Conservation (phyloP, 2,113 vertebrate species). For the Pogona vitticeps region DNA sequence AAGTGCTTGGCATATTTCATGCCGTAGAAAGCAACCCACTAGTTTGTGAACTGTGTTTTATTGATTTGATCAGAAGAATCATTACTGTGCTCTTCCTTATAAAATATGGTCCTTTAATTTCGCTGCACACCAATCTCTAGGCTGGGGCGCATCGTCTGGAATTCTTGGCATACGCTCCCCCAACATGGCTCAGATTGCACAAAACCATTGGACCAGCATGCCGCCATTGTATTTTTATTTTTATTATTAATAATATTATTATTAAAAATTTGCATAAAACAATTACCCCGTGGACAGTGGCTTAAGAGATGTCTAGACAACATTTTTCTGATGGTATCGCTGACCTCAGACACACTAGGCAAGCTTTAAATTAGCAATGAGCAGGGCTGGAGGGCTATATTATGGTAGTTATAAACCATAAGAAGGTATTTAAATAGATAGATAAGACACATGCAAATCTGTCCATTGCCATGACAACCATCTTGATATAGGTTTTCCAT, state of each 20-base stretch:
- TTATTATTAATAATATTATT: background rate
- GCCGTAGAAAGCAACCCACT: background rate
- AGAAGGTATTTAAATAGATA: slow-evolving; percentile 96
- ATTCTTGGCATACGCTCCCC: background rate
- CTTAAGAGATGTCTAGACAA: slow-evolving; percentile 92
- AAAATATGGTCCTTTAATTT: background rate
- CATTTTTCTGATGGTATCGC: slow-evolving; percentile 86
- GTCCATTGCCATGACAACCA: slow-evolving; percentile 90
- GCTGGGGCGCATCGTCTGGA: accelerated
- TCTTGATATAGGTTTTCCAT: slow-evolving; percentile 92
- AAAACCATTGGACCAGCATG: slow-evolving; percentile 74
- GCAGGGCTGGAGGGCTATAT: slow-evolving; percentile 87
- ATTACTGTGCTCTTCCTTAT: background rate
- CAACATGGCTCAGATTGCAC: slow-evolving; percentile 62
- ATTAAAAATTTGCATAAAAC: slow-evolving; percentile 89
- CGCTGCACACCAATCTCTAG: slow-evolving; percentile 15
- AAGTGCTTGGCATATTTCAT: background rate
- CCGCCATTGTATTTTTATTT: slow-evolving; percentile 75
- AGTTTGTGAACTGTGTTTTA: background rate
- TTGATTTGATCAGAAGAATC: slow-evolving; percentile 15
- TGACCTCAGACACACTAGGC: slow-evolving; percentile 87
- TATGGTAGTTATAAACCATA: slow-evolving; percentile 90
- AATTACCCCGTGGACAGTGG: slow-evolving; percentile 83
- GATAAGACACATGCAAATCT: slow-evolving; percentile 96
- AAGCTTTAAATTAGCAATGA: slow-evolving; percentile 95